These are phyloP conservation scores for Mycteria americana DNA, from an alignment of 2,797 vertebrate genomes.

Conservation along the genomic window DNA sequence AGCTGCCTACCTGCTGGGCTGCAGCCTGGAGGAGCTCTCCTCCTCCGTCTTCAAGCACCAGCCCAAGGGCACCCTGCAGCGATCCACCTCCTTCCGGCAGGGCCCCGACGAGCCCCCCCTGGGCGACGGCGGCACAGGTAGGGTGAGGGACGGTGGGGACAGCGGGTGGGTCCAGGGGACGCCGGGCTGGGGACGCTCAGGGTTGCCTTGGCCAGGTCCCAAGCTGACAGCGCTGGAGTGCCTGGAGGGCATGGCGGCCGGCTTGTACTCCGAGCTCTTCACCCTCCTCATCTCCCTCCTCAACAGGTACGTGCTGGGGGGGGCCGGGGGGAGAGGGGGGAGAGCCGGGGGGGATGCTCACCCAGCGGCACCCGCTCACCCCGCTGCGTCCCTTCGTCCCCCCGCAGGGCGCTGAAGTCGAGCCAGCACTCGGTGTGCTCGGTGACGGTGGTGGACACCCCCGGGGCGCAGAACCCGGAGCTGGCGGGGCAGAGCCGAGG, in stretches of 20 bases:
- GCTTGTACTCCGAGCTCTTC: constrained; percentile 94
- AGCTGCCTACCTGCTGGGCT: constrained; percentile 93
- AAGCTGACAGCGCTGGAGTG: constrained; percentile 93
- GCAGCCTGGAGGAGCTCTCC: constrained; percentile 92
- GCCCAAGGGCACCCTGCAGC: constrained; percentile 86
- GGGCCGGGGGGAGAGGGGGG: accelerated
- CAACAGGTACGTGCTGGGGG: constrained; percentile 78
- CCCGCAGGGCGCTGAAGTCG: constrained; percentile 90
- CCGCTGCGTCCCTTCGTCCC: neutral
- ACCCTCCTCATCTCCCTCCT: constrained; percentile 92
- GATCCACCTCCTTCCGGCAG: constrained; percentile 93
- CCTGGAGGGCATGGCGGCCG: constrained; percentile 91
- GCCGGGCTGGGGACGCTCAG: accelerated
- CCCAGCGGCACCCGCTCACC: accelerated
- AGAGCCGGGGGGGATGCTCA: accelerated
- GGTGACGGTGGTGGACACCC: constrained; percentile 93
- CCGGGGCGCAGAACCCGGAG: constrained; percentile 94
- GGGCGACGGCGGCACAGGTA: constrained; percentile 84
- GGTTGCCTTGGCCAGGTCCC: constrained; percentile 72
- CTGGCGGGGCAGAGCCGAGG: constrained; percentile 83
- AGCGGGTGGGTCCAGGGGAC: accelerated
- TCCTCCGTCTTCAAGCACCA: constrained; percentile 95
- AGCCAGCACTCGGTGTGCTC: constrained; percentile 95
- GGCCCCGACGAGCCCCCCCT: constrained; percentile 82
- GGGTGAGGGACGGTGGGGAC: neutral